Evolutionary conservation across 1,140 invertebrate genomes (phyloP).

Genomic region (Parasteatoda tepidariorum): DNA sequence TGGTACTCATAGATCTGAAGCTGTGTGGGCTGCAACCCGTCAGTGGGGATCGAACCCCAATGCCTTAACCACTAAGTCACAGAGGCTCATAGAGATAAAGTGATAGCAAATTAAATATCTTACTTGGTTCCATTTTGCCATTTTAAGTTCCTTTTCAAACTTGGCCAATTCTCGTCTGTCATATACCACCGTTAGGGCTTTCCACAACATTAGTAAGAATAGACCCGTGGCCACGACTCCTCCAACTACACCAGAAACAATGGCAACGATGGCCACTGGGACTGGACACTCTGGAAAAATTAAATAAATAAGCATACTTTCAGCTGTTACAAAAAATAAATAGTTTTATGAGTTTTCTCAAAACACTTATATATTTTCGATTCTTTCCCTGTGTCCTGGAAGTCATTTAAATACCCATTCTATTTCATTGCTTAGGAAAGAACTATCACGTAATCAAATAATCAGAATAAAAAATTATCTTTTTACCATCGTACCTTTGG

Average conservation of each 20-base stretch:
- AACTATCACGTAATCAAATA: neutral
- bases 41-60: no score
- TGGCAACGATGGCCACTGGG: conserved; percentile 72
- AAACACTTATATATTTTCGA: neutral
- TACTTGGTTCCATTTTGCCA: conserved; percentile 93
- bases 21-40: no score
- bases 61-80: no score
- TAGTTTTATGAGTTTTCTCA: neutral
- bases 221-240: conserved; percentile 90
- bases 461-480: no score
- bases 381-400: no score
- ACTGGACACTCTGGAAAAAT: conserved; percentile 64
- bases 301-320: neutral
- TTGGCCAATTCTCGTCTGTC: conserved; percentile 95
- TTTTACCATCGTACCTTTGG: no score
- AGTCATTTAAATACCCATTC: neutral
- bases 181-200: conserved; percentile 93
- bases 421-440: neutral
- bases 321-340: neutral
- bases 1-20: no score
- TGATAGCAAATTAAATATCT: conserved; percentile 61
- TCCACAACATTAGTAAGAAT: conserved; percentile 93
- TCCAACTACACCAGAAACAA: conserved; percentile 94
- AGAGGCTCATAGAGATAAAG: no score
- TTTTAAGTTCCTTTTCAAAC: conserved; percentile 95